Conservation (phyloP, 2,113 vertebrate species). For the Crocuta crocuta region DNA sequence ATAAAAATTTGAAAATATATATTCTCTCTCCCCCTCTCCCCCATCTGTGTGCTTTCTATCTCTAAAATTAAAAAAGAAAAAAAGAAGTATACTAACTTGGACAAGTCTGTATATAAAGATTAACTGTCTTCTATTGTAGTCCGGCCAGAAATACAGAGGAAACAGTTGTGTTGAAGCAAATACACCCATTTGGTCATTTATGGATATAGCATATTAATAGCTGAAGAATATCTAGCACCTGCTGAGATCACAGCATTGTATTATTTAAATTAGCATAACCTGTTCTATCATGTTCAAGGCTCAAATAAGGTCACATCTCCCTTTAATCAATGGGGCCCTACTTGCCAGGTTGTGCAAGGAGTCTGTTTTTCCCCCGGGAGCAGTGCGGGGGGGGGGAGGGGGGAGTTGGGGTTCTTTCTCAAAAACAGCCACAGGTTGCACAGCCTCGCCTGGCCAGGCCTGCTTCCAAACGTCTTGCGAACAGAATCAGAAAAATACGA, state of each 20-base stretch:
- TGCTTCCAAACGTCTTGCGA: neutral
- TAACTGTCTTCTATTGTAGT: neutral
- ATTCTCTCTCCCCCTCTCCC: too few relatives aligned
- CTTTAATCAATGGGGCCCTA: neutral
- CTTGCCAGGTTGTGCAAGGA: neutral
- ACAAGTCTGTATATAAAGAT: neutral
- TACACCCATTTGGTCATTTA: neutral
- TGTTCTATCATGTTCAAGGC: conserved; percentile 15
- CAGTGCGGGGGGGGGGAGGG: too few relatives aligned
- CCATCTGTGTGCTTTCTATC: too few relatives aligned
- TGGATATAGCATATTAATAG: neutral
- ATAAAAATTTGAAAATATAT: too few relatives aligned
- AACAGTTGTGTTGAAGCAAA: neutral
- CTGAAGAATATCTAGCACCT: neutral
- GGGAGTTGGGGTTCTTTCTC: neutral
- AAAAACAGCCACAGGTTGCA: neutral
- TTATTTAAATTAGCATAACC: conserved; percentile 12
- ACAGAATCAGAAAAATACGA: neutral
- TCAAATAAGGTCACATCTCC: conserved; percentile 22
- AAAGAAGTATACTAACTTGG: neutral
- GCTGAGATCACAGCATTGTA: neutral
- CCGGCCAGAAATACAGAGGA: neutral
- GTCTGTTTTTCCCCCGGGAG: neutral
- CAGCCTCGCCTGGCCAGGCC: neutral
- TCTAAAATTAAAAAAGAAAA: neutral